Percentiles rank a stretch among this genome's conserved stretches.
Evolutionary conservation across 2,113 vertebrate species (phyloP).

Genomic region (Anoplopoma fimbria): DNA sequence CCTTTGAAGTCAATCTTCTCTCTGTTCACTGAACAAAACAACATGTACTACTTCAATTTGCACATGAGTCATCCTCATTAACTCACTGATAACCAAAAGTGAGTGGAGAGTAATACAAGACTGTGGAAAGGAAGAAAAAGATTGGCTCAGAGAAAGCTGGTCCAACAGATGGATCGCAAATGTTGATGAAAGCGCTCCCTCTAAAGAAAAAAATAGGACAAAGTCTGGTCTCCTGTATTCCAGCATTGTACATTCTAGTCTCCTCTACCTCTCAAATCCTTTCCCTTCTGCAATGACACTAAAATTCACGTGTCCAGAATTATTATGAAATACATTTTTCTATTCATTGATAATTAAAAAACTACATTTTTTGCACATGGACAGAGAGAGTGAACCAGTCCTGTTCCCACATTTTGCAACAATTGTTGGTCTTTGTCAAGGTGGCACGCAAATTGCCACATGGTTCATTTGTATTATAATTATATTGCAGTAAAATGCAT

Average conservation of each 20-base stretch:
- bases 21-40: background rate
- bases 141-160: background rate
- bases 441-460: background rate
- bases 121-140: background rate
- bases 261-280: background rate
- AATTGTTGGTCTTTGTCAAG: background rate
- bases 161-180: slow-evolving; percentile 62
- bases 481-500: background rate
- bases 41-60: background rate
- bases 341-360: background rate
- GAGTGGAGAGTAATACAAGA: background rate
- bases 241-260: slow-evolving; percentile 11
- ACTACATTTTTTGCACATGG: background rate
- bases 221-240: slow-evolving; percentile 8
- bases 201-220: slow-evolving; percentile 1
- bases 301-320: background rate
- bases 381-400: background rate
- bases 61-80: background rate
- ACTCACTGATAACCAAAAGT: slow-evolving; percentile 11
- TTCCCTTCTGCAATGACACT: background rate
- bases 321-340: background rate
- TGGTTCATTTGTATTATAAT: background rate
- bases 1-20: background rate
- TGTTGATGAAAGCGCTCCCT: slow-evolving; percentile 31
- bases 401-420: too few species aligned